A percentile compares a stretch with the other conserved stretches of the same genome.
phyloP scores from a whole-genome alignment of 2,113 vertebrate genomes.

The Zootoca vivipara region DNA sequence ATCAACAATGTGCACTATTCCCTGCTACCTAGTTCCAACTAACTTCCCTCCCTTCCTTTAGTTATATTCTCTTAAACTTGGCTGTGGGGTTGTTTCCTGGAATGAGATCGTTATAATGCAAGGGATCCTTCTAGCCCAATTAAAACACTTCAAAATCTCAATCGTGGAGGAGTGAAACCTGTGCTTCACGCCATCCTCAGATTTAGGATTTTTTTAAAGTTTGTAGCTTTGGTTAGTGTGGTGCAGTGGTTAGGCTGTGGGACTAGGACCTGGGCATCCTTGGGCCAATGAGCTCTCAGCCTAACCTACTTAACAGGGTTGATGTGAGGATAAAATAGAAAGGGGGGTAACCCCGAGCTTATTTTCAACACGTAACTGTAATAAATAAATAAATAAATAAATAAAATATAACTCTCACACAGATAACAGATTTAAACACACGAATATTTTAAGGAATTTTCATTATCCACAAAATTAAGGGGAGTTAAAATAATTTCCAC shows the following conservation, averaged over 20 bases:
- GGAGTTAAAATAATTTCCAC: constrained; percentile 15
- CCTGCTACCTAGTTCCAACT: background rate
- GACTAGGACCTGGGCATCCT: no score
- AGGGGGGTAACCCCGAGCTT: no score
- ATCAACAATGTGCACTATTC: background rate
- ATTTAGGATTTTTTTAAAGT: background rate
- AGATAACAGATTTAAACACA: no score
- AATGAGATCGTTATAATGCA: background rate
- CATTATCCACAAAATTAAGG: constrained; percentile 42
- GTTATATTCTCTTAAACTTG: background rate
- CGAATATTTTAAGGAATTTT: background rate
- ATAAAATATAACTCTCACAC: no score
- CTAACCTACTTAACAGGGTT: no score
- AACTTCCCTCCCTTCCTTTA: rapidly evolving
- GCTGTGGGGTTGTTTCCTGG: background rate
- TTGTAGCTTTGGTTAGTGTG: background rate
- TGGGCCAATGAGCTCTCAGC: no score
- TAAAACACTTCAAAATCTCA: background rate
- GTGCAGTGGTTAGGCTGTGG: no score
- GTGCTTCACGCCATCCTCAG: background rate
- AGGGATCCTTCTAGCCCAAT: background rate
- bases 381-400: no score
- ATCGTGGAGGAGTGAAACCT: background rate
- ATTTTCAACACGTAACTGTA: no score
- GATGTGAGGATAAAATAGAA: no score